Conservation (phyloP, 2,888 invertebrate species). For the Aproaerema taeniolella region DNA sequence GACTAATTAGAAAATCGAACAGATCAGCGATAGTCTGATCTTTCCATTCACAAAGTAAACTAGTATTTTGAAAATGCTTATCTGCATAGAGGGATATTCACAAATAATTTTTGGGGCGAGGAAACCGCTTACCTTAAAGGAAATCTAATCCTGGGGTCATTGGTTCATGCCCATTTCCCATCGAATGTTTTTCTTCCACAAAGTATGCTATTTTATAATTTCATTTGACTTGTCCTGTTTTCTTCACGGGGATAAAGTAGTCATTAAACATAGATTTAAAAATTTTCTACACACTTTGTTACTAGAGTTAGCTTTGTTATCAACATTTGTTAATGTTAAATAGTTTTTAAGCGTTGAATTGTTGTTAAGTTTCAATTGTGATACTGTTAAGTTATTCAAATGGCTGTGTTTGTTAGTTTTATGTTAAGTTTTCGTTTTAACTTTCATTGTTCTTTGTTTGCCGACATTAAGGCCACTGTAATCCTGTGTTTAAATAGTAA, state of each 20-base stretch:
- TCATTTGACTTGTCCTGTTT: not conserved
- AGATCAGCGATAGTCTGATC: too few relatives aligned
- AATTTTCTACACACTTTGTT: constrained; percentile 39
- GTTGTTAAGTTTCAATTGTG: constrained; percentile 64
- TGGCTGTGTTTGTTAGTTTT: constrained; percentile 77
- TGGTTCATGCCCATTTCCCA: too few relatives aligned
- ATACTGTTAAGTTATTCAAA: constrained; percentile 46
- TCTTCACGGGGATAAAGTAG: constrained; percentile 45
- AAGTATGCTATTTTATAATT: too few relatives aligned
- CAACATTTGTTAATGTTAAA: constrained; percentile 48
- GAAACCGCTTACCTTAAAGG: too few relatives aligned
- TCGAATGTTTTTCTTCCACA: too few relatives aligned
- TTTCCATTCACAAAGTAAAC: too few relatives aligned
- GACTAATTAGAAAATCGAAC: too few relatives aligned
- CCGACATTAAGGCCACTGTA: constrained; percentile 65
- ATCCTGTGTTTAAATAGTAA: constrained; percentile 16
- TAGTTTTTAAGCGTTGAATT: constrained; percentile 69
- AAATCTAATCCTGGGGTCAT: too few relatives aligned
- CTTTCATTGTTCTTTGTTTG: constrained; percentile 41
- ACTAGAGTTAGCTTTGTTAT: constrained; percentile 17
- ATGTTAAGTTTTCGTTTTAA: constrained; percentile 76
- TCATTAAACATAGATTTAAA: too few relatives aligned
- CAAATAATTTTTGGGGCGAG: too few relatives aligned
- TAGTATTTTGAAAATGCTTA: too few relatives aligned
- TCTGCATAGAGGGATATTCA: too few relatives aligned